phyloP scores from a whole-genome alignment of 2,888 invertebrate species.

The Ferdinandea cuprea region DNA sequence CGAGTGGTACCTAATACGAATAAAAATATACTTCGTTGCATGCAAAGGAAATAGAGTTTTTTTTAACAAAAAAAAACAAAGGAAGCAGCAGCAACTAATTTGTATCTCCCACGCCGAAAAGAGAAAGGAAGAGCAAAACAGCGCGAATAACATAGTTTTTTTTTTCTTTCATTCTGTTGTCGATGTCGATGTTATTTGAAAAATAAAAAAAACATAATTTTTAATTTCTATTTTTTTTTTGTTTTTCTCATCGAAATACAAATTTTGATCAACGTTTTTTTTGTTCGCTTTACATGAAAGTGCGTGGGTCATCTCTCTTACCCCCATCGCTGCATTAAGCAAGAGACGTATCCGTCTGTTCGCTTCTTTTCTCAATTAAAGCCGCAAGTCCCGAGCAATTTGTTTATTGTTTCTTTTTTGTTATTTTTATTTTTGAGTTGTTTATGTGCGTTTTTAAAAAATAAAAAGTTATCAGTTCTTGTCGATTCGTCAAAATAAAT shows the following conservation, averaged over 20 bases:
- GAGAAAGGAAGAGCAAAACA: constrained; percentile 13
- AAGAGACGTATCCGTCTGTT: constrained; percentile 32
- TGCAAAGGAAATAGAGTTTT: constrained; percentile 28
- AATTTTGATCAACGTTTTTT: constrained; percentile 14
- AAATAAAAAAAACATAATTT: constrained; percentile 33
- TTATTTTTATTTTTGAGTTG: constrained; percentile 29
- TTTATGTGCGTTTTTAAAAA: constrained; percentile 46
- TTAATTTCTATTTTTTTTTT: constrained; percentile 41
- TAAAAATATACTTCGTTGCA: constrained; percentile 3
- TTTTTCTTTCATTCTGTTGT: constrained; percentile 36
- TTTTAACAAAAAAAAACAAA: constrained; percentile 14
- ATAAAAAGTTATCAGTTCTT: constrained; percentile 9
- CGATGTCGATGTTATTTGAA: constrained; percentile 27
- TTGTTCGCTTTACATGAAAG: constrained; percentile 66
- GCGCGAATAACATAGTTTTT: constrained; percentile 25
- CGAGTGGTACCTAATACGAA: constrained; percentile 39
- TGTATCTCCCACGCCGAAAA: constrained; percentile 38
- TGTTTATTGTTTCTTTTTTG: constrained; percentile 36
- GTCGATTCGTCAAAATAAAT: constrained; percentile 43
- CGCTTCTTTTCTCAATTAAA: constrained; percentile 39
- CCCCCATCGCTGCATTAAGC: constrained; percentile 51
- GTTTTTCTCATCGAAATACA: constrained; percentile 48
- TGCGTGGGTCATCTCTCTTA: constrained; percentile 70
- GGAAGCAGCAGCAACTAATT: constrained; percentile 24
- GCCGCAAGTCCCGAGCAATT: neutral